Base-by-base conservation (phyloP, 2,888 invertebrate species). In the Phaonia tiefii region DNA sequence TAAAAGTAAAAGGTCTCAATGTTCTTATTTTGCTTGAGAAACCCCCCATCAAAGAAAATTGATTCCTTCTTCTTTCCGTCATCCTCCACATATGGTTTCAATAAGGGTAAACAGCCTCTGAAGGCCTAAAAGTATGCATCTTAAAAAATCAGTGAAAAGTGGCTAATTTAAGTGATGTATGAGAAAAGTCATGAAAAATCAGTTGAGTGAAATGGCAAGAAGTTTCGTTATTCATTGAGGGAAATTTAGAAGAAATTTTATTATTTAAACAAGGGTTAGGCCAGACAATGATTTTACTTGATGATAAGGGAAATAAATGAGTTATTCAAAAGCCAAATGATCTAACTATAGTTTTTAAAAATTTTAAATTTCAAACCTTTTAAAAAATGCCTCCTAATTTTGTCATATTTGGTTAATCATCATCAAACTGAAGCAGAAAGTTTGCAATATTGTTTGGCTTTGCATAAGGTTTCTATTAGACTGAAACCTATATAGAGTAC, bases 351-450 rank as follows among this genome's bases (percentile, higher is more conserved):
- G n/a, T n/a, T n/a, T 20, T 20, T 15, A 77, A 71, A 65, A 56
- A 44, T 66, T 60, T 76, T 66, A n/a, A n/a, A n/a, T 58, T 80
- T 66, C 74, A 80, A 75, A 75, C 78, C 67, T 81, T 77, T 74
- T 71, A 54, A 54, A 11, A 65, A 70, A 70, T 75, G 67, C 78
- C 72, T 81, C 78, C 78, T 81, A 78, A 81, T 65, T 72, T 81
- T 54, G 81, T 75, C 69, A 58, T 69, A 67, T 75, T 69, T 69
- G 39, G 67, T 78, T 63, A 67, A 74, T 66, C 49, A 75, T 75
- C 67, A 69, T 72, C 75, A n/a, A n/a, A n/a, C n/a, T n/a, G n/a
- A n/a, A n/a, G n/a, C n/a, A n/a, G n/a, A n/a, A n/a, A n/a, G n/a
- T n/a, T n/a, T n/a, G n/a, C n/a, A n/a, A n/a, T n/a, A n/a, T n/a